phyloP scores from a whole-genome alignment of 2,113 vertebrate species.

The Paramisgurnus dabryanus region DNA sequence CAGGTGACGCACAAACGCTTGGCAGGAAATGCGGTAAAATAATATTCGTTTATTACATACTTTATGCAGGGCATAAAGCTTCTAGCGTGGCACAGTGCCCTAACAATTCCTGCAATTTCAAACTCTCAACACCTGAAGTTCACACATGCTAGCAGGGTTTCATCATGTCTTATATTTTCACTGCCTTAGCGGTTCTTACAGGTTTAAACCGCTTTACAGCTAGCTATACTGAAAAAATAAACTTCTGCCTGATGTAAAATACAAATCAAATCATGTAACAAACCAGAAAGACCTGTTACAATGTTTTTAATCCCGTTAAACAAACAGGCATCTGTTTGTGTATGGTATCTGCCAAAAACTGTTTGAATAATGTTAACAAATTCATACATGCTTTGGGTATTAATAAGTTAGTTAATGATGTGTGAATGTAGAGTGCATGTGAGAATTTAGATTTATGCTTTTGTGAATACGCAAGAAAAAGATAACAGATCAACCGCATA shows the following conservation, averaged over 20 bases:
- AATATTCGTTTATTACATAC: neutral
- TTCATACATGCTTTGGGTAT: constrained; percentile 11
- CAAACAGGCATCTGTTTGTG: constrained; percentile 2
- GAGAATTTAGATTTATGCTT: neutral
- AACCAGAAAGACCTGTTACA: constrained; percentile 1
- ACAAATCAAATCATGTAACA: neutral
- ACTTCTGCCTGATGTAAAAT: neutral
- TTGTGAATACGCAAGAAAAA: neutral
- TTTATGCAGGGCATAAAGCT: neutral
- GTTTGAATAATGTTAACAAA: constrained; percentile 42
- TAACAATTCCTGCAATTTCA: constrained; percentile 46
- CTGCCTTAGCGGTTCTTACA: neutral
- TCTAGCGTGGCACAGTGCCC: neutral
- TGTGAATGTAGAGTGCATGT: neutral
- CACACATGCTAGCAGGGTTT: constrained; percentile 33
- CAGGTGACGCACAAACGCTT: constrained; percentile 23
- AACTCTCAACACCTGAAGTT: constrained; percentile 45
- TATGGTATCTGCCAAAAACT: constrained; percentile 29
- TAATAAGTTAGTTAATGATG: constrained; percentile 32
- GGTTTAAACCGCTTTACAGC: neutral
- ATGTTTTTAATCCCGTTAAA: neutral
- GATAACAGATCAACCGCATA: neutral
- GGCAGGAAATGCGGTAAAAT: constrained; percentile 8
- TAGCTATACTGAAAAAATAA: too few relatives aligned
- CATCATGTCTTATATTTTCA: constrained; percentile 10